Evolutionary conservation across 1,140 invertebrate genomes (phyloP), one percentile per base, ranked within the genome.

Genomic region (Pinna nobilis): DNA sequence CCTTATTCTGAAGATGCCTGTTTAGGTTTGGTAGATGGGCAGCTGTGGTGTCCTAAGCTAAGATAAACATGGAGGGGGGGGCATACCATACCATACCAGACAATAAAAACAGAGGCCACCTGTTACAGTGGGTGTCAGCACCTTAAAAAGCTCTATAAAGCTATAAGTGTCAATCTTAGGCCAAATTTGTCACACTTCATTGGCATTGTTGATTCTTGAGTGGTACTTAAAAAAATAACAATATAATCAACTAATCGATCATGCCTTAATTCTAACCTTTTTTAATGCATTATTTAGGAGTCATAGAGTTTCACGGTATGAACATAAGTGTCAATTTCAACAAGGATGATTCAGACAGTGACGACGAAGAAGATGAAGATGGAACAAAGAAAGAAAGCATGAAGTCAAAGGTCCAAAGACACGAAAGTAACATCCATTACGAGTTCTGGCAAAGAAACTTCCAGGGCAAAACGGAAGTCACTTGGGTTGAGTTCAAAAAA

Each of bases 361-460:
- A 61, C 2, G 64, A 57, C 7, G 37, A 72, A 13, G 67, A 66
- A 18, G 55, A 71, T n/a, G 63, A 66, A 18, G 49, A 25, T 47
- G 67, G 57, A 13, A 23, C 37, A 2, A 23, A 50, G 25, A 28
- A 25, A 7, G 32, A 55, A 39, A 53, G 41, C 20, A 23, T 44
- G 7, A 23, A 32, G 7, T 50, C 23, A 3, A 6, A 20, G n/a
- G n/a, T 30, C 30, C 41, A 70, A 28, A 35, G 30, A 3, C 30
- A 59, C 28, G 4, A 6, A 9, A 63, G n/a, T 37, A 35, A 44
- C 53, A 51, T 78, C 13, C 35, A 49, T 3, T 74, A 74, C 50
- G 79, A 83, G 35, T 85, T 85, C 55, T 86, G 84, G 84, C 76
- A 81, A 28, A 70, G 83, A 15, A 78, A 82, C 63, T 86, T 84